Base-by-base conservation (phyloP, 1,140 invertebrate genomes). In the Charaxes varanes region DNA sequence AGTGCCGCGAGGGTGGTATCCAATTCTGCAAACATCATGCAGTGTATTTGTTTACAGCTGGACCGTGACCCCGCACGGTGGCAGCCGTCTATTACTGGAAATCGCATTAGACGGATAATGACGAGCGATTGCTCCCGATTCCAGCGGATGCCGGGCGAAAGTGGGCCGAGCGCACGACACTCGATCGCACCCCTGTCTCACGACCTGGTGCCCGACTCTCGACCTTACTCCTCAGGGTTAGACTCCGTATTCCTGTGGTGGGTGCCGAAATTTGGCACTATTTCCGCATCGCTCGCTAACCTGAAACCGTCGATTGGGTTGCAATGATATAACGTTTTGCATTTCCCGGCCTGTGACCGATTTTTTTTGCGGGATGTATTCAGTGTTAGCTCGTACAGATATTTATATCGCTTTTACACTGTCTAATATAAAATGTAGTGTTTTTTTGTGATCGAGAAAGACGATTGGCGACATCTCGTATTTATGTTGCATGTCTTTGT, bases 71-170 rank as follows among this genome's bases (percentile, higher is more conserved):
- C 19, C 15, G 18, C 7, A 32, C n/a, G 17, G 12, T 7, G 11
- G 7, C 28, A 26, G 4, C 31, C n/a, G 17, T 37, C 45, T 41
- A 36, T 27, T 22, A 26, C 56, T 53, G 55, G 68, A 76, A 70
- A 70, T 72, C 66, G 60, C 46, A 65, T 68, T 64, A 72, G 56
- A 50, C 61, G 61, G 61, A 64, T 61, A 62, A 63, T 61, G 65
- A 71, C 59, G 38, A 66, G 16, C 49, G 41, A 43, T 50, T 49
- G 68, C 44, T 68, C 68, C 48, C 50, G 44, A 60, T 72, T 60
- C 60, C 37, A 62, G 53, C 68, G 68, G 68, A 68, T 56, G 51
- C 33, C 46, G 48, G 44, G 59, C 64, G 67, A 76, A 76, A 72
- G 55, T 76, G 59, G 66, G 66, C 58, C 71, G 54, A 50, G 44